These are phyloP conservation scores for Archips crataeganus DNA, from an alignment of 2,888 invertebrate species.

Conservation along the genomic window DNA sequence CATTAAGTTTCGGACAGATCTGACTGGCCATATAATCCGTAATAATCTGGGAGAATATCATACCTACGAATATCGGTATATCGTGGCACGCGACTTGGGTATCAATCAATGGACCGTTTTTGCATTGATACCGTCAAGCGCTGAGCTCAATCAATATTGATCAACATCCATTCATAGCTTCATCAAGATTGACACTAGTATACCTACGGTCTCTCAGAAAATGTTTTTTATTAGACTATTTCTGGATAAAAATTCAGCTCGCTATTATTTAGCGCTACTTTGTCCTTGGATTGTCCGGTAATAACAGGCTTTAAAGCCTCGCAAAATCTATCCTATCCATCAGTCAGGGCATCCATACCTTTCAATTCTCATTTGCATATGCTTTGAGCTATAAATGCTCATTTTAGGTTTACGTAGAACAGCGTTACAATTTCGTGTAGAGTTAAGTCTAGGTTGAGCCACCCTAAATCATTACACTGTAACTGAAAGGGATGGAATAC, in stretches of 20 bases:
- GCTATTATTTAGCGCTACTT: background rate
- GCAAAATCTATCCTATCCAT: background rate
- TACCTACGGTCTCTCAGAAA: background rate
- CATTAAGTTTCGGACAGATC: background rate
- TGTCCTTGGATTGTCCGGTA: background rate
- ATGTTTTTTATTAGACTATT: background rate
- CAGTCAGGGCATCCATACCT: background rate
- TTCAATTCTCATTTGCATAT: background rate
- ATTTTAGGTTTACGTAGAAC: background rate
- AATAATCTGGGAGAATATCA: background rate
- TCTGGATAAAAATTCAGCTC: background rate
- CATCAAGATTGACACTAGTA: conserved; percentile 7
- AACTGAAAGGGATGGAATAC: background rate
- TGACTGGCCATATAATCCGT: background rate
- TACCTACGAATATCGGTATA: background rate
- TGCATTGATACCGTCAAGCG: background rate
- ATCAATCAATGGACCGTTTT: conserved; percentile 2
- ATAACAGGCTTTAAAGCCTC: background rate
- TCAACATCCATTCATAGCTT: conserved; percentile 8
- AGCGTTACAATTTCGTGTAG: background rate
- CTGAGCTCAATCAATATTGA: conserved; percentile 9
- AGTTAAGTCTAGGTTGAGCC: background rate
- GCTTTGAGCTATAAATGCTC: background rate
- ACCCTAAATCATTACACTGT: background rate
- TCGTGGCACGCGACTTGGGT: conserved; percentile 8